Evolutionary conservation across 2,797 vertebrate genomes (phyloP).

Genomic region (Danio jaintianensis): DNA sequence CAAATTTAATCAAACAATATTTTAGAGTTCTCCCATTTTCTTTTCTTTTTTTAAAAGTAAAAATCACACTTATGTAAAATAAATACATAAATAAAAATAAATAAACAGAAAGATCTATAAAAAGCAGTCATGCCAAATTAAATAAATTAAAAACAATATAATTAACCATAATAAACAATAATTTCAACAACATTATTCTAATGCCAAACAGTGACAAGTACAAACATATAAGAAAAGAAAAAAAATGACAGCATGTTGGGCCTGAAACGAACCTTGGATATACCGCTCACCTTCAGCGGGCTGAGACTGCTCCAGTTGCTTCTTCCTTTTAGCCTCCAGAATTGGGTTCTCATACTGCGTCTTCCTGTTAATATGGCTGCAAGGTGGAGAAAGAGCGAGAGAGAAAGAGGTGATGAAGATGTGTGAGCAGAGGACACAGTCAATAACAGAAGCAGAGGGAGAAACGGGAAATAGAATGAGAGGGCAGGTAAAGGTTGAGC

Average conservation of each 20-base stretch:
- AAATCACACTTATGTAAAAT: neutral
- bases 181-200: neutral
- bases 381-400: constrained; percentile 33
- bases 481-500: constrained; percentile 18
- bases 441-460: constrained; percentile 36
- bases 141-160: neutral
- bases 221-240: constrained; percentile 67
- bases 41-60: neutral
- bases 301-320: constrained; percentile 92
- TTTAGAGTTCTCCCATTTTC: neutral
- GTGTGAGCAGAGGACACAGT: constrained; percentile 8
- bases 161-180: neutral
- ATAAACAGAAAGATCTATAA: too few relatives aligned
- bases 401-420: constrained; percentile 7
- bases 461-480: constrained; percentile 12
- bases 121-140: neutral
- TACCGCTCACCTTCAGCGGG: constrained; percentile 84
- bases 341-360: constrained; percentile 98
- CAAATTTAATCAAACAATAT: neutral
- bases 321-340: constrained; percentile 95
- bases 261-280: constrained; percentile 75
- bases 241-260: constrained; percentile 70
- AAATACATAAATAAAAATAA: neutral
- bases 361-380: constrained; percentile 98
- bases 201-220: constrained; percentile 9